A percentile compares a stretch with the other conserved stretches of the same genome.
Evolutionary conservation across 30 jellyfish, hydroid and myxozoan genomes (phyloP).

Genomic region (Aurelia sp.): DNA sequence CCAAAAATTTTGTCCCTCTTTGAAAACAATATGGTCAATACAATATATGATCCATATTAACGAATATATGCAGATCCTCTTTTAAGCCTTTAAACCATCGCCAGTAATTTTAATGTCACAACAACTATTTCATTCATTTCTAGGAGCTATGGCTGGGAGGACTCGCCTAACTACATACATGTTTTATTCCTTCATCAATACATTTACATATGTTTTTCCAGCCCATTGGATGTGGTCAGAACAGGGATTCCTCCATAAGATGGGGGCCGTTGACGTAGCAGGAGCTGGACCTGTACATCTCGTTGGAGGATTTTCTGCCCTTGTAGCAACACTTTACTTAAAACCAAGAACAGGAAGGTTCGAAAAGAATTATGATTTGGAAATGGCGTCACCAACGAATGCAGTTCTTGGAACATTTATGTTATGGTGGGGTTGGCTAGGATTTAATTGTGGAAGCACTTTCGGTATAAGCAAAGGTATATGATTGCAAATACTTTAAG

Average conservation of each 20-base stretch:
- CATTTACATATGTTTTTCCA: conserved; percentile 78
- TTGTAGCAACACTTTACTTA: conserved; percentile 79
- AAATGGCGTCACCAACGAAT: conserved; percentile 87
- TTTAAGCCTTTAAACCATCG: no score
- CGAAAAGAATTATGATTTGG: conserved; percentile 17
- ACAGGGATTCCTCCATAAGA: conserved; percentile 62
- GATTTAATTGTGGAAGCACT: conserved; percentile 94
- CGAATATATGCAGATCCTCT: no score
- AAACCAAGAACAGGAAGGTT: conserved; percentile 77
- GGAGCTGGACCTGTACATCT: conserved; percentile 95
- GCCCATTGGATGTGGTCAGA: conserved; percentile 97
- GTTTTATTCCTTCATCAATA: conserved; percentile 83
- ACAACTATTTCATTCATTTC: no score
- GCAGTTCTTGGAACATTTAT: conserved; percentile 91
- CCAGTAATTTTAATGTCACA: no score
- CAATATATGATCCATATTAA: no score
- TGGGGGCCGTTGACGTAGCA: conserved; percentile 94
- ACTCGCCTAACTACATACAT: conserved; percentile 80
- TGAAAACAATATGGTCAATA: no score
- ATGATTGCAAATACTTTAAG: not conserved
- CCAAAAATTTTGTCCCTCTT: no score
- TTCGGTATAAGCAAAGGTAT: conserved; percentile 92
- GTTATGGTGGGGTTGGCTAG: conserved; percentile 99
- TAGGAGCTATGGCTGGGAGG: conserved; percentile 98
- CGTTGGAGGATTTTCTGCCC: conserved; percentile 91